Percentiles rank a stretch among this genome's conserved stretches.
Conservation (phyloP, 2,113 vertebrate genomes). For the Tonatia bakeri region DNA sequence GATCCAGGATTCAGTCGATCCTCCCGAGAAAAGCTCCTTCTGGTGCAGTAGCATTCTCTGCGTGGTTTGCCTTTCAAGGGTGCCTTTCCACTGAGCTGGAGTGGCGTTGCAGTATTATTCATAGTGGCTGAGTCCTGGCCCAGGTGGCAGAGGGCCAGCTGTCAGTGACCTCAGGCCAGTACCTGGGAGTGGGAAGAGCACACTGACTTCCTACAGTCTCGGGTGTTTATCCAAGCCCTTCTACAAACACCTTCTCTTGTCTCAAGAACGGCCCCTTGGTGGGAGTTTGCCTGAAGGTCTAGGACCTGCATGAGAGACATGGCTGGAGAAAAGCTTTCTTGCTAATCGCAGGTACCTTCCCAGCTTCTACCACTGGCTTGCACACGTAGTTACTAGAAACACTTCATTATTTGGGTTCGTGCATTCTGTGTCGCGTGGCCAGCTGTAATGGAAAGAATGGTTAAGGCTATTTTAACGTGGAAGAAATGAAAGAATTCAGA, state of each 20-base stretch:
- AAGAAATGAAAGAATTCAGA: not conserved
- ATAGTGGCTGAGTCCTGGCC: not conserved
- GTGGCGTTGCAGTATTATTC: not conserved
- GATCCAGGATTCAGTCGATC: not conserved
- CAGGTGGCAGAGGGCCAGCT: not conserved
- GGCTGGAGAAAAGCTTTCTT: not conserved
- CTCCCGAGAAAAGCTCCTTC: not conserved
- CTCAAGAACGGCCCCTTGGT: not conserved
- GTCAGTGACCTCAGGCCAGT: not conserved
- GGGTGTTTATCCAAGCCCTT: not conserved
- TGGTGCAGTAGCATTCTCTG: not conserved
- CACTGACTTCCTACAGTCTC: not conserved
- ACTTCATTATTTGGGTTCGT: not conserved
- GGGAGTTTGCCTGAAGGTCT: not conserved
- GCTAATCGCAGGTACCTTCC: not conserved
- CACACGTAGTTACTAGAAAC: not conserved
- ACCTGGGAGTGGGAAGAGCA: not conserved
- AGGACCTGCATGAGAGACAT: not conserved
- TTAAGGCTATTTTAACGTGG: not conserved
- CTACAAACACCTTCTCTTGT: not conserved
- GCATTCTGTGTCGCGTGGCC: not conserved
- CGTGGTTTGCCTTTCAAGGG: not conserved
- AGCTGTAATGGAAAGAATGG: not conserved
- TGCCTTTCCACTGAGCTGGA: not conserved
- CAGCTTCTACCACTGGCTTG: not conserved